Base-by-base conservation (phyloP, 2,797 vertebrate genomes). In the Pelobates cultripes region DNA sequence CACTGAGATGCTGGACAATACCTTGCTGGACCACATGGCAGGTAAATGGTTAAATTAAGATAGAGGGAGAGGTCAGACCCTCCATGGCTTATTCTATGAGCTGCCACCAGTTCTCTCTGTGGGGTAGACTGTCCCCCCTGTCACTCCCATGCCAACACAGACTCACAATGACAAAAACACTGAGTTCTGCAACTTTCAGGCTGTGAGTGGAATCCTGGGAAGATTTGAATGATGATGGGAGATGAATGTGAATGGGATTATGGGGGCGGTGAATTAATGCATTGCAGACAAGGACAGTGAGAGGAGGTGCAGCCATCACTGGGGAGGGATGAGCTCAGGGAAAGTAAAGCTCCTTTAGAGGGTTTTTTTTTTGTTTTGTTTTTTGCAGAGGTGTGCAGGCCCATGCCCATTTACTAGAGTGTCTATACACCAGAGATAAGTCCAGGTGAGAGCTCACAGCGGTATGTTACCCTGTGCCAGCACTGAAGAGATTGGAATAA, bases 361-460 rank as follows among this genome's bases (percentile, higher is more conserved):
- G 74, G 28, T 28, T 28, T 1, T 81, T 7, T 81, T 7, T 43
- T 12, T 70, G n/a, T n/a, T n/a, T n/a, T n/a, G n/a, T n/a, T 71
- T 64, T 74, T 43, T 77, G 57, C 61, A 76, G 51, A 70, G 41
- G 70, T 76, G 43, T 42, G 43, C 28, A 17, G 41, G 69, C 66
- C 45, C 44, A 14, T 45, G 64, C 64, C 55, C 13, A 55, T 77
- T 71, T 42, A 12, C 44, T 76, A 66, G 14, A 64, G 40, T 64
- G 44, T 75, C 44, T 47, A 43, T 70, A 43, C 73, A 51, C 57
- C 3, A 41, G 53, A 61, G 72, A 83, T 83, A 66, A 73, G 71
- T 43, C 61, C 84, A 87, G 86, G 86, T 87, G 86, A 89, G 81
- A 41, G 9, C 40, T 66, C 79, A 51, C 40, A 66, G 76, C 69